These are phyloP conservation scores for Gallirallus australis DNA, from an alignment of 2,797 vertebrate species.

Conservation along the genomic window DNA sequence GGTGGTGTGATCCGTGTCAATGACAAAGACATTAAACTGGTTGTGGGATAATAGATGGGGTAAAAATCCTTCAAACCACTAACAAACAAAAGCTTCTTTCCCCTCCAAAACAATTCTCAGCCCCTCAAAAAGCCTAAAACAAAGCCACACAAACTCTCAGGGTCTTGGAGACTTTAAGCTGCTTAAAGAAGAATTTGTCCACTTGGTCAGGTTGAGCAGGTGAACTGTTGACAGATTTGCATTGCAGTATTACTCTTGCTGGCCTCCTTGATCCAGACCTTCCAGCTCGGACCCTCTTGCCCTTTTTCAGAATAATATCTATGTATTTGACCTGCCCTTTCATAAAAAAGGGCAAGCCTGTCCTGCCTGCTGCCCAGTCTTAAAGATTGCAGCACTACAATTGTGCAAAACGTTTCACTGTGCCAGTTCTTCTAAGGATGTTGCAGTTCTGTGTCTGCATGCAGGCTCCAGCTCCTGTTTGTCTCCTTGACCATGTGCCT, in stretches of 20 bases:
- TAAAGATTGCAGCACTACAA: neutral
- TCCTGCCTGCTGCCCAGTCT: neutral
- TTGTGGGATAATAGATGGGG: neutral
- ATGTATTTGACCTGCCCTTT: neutral
- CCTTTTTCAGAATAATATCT: neutral
- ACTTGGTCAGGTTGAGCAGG: neutral
- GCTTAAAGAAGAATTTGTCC: neutral
- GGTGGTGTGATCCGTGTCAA: neutral
- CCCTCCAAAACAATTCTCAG: neutral
- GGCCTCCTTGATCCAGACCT: neutral
- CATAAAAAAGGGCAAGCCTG: neutral
- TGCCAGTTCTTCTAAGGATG: neutral
- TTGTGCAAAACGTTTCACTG: neutral
- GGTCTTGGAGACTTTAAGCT: neutral
- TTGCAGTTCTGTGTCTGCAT: neutral
- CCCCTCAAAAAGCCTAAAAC: neutral
- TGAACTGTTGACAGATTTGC: neutral
- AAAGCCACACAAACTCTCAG: neutral
- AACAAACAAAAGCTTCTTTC: neutral
- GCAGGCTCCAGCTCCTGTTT: neutral
- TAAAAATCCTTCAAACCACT: neutral
- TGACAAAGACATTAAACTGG: neutral
- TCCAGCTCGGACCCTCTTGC: neutral
- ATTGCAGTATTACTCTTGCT: neutral
- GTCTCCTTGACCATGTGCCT: neutral